Evolutionary conservation across 2,113 vertebrate genomes (phyloP), one percentile per base, ranked within the genome.

Genomic region (Oceanites oceanicus): DNA sequence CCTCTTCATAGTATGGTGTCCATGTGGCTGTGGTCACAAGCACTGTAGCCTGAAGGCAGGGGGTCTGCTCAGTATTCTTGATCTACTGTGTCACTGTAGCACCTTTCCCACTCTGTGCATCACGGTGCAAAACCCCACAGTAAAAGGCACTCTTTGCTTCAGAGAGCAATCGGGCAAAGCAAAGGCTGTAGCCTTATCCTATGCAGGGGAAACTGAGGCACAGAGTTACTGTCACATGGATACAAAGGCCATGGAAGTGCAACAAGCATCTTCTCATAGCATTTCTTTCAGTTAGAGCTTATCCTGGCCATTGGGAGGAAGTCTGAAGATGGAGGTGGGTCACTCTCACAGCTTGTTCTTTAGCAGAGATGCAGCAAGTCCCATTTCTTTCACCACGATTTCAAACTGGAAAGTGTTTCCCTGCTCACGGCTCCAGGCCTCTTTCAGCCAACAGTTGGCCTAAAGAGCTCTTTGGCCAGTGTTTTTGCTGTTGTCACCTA

Each of bases 71-170:
- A 2, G 47, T 20, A 2, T 11, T 90, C 67, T 7, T 12, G 75
- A 7, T 42, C 32, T 26, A 0, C 50, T 32, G 44, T 53, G 73
- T 32, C 32, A 6, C 45, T 42, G 61, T 1, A 14, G 52, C 56
- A 29, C 18, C 32, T 59, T 19, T 56, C 19, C 34, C 53, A 45
- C 67, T 50, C 61, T 18, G 40, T 11, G 30, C 62, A 9, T n/a
- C 2, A 1, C 0, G 2, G 21, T 62, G 38, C 59, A 55, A 42
- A 56, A 36, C 10, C n/a, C 53, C 10, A 0, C 55, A 9, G 19
- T 4, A 40, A n/a, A 49, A 53, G 55, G 45, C 14, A 3, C 71
- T 47, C 36, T 29, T 5, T 36, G 38, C 40, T 44, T 32, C 42
- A 6, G 32, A 56, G 49, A 36, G 42, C 50, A 30, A 0, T 4